Evolutionary conservation across 2,113 vertebrate genomes (phyloP), one percentile per base, ranked within the genome.

Genomic region (Tor tambroides): DNA sequence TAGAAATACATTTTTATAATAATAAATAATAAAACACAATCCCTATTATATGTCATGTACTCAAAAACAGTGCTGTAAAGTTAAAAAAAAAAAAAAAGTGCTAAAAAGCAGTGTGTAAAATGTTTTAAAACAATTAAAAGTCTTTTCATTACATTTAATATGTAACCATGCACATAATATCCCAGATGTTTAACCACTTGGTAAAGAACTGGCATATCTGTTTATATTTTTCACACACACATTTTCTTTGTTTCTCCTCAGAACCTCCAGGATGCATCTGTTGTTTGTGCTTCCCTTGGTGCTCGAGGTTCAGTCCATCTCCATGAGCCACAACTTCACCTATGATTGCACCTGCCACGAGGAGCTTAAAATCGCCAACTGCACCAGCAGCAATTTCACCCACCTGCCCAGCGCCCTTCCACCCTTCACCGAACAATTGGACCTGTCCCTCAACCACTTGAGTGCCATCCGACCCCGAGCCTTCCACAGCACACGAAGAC

Each of bases 371-470:
- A 92, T 94, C 89, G 89, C 94, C 87, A 93, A 95, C 90, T 96
- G 96, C 81, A 92, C 95, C 2, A 61, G 83, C 61, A 90, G 87
- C 1, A 83, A 32, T 23, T 91, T 95, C 46, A 89, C 87, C 21
- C 61, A 79, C 15, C 80, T 94, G 28, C 93, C 94, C 19, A 0
- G 2, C 32, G 43, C 84, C 23, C 82, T 95, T 12, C 94, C 95
- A 2, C 80, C 91, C 11, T 75, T 86, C 87, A 94, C 93, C 0
- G 95, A 96, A 85, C 94, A 94, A 38, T 92, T 97, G 6, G 94
- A 97, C 84, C 91, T 97, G 23, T 96, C 95, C 6, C 65, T 89
- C 88, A 96, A 96, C 90, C 85, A 85, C 41, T 92, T 97, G 84
- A 81, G 90, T 23, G 0, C 87, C 80, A 51, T 96, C 78, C 92